Evolutionary conservation across 1,140 invertebrate genomes (phyloP), one percentile per base, ranked within the genome.

Genomic region (Diachasma alloeum): DNA sequence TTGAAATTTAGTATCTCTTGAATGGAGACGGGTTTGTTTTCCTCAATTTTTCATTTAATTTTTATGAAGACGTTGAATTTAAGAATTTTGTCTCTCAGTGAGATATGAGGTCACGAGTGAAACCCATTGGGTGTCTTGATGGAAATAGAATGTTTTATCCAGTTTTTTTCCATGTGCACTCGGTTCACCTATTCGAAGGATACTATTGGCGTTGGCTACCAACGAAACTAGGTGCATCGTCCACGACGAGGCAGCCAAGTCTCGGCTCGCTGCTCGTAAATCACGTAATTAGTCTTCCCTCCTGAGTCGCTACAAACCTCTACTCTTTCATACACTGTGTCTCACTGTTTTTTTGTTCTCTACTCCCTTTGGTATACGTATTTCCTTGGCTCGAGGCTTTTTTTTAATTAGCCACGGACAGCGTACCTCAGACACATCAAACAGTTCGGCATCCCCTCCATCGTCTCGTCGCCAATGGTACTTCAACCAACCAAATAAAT

Each of bases 201-300:
- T 63, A 63, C 8, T 19, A 15, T 17, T 63, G 24, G 59, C 17
- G 15, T 15, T 37, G 17, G 26, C n/a, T 68, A 15, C 15, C 26
- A 68, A 68, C 36, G 36, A 37, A 31, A 69, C 13, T 26, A 44
- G 68, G 69, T 48, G 69, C 53, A 72, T 24, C 48, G 67, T 75
- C 74, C 74, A 70, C 66, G 31, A 75, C 67, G 67, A 39, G 48
- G 56, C 26, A 59, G n/a, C 36, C 66, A 31, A 75, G 46, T 59
- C 63, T 68, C 74, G 67, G 67, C 67, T 75, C 67, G 67, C 53
- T 76, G 69, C 69, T 72, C 36, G 37, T 76, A 76, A 76, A 76
- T 76, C 75, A 76, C 69, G 39, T 76, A 76, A 76, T 76, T 76
- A 76, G 75, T 72, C 59, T 74, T 46, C 56, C 59, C 59, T 26